Conservation (phyloP, 2,113 vertebrate species). For the Rhea pennata region DNA sequence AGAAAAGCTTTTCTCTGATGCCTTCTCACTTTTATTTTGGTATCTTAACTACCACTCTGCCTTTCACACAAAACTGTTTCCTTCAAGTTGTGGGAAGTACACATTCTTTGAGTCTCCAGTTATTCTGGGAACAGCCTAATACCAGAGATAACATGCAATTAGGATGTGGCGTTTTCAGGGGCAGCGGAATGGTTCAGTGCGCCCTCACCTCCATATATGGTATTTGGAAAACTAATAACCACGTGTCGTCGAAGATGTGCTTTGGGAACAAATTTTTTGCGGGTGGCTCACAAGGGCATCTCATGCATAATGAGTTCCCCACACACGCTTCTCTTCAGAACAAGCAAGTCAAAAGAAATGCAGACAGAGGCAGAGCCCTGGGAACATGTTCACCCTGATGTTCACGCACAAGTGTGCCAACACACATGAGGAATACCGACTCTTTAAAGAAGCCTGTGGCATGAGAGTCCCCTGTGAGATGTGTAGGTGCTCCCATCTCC, state of each 20-base stretch:
- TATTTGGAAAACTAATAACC: background rate
- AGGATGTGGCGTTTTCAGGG: background rate
- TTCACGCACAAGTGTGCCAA: background rate
- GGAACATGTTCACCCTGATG: fast-evolving
- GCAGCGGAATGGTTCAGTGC: background rate
- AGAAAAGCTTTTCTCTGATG: background rate
- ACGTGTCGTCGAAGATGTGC: too few relatives aligned
- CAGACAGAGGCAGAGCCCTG: background rate
- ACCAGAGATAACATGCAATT: background rate
- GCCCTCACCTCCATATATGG: background rate
- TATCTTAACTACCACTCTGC: background rate
- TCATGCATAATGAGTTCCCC: background rate
- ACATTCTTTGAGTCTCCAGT: background rate
- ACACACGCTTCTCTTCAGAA: fast-evolving
- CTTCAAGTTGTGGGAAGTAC: background rate
- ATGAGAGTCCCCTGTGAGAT: too few relatives aligned
- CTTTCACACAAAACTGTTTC: background rate
- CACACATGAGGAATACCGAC: too few relatives aligned
- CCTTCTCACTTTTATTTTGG: background rate
- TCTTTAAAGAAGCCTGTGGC: too few relatives aligned
- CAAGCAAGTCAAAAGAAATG: background rate
- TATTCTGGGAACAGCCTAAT: background rate
- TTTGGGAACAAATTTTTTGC: background rate
- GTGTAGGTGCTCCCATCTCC: too few relatives aligned
- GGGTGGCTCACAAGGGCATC: background rate